Percentiles rank a stretch among this genome's conserved stretches.
Conservation (phyloP, 2,113 vertebrate genomes). For the Saccopteryx bilineata region DNA sequence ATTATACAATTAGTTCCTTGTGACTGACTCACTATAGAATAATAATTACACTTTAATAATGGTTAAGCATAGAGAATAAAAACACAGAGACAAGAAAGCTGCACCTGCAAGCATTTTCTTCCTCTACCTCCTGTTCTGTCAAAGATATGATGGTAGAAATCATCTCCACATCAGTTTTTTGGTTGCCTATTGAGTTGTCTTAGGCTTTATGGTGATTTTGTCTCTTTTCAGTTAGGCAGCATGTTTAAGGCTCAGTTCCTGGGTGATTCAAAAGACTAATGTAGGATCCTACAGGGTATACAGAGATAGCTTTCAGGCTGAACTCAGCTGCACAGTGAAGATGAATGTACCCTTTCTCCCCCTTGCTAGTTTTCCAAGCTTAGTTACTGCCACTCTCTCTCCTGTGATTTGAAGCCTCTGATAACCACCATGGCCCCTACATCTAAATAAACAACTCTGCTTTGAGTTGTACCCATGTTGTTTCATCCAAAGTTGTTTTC, state of each 20-base stretch:
- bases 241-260: not conserved
- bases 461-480: not conserved
- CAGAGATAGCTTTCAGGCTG: not conserved
- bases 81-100: not conserved
- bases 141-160: not conserved
- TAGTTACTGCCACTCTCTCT: not conserved
- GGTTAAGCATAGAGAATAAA: not conserved
- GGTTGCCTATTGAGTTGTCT: not conserved
- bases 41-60: constrained; percentile 45
- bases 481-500: not conserved
- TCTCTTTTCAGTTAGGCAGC: not conserved
- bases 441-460: not conserved
- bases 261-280: not conserved
- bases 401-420: not conserved
- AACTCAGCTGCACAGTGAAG: not conserved
- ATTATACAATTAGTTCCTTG: not conserved
- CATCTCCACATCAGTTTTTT: not conserved
- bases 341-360: not conserved
- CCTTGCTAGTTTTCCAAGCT: not conserved
- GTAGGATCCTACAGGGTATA: not conserved
- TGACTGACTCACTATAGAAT: not conserved
- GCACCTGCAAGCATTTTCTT: not conserved
- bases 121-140: not conserved
- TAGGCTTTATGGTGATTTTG: not conserved
- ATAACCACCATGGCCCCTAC: not conserved